These are phyloP conservation scores for Zaprionus ornatus DNA, from an alignment of 1,140 invertebrate species.

Conservation along the genomic window DNA sequence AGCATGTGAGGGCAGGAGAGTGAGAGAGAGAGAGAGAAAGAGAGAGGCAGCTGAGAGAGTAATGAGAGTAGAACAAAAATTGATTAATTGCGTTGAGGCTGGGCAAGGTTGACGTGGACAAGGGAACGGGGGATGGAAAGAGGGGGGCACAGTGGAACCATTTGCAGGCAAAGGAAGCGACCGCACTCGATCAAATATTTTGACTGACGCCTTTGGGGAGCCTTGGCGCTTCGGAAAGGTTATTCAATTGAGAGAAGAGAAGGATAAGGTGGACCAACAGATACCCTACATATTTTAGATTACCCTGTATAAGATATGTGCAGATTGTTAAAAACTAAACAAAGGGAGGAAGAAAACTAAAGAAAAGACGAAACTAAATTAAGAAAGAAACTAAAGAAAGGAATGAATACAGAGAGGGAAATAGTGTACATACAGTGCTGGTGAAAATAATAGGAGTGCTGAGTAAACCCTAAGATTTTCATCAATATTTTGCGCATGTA, in stretches of 20 bases:
- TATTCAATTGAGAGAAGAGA: background rate
- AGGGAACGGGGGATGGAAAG: background rate
- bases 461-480: too few relatives aligned
- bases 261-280: background rate
- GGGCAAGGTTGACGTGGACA: background rate
- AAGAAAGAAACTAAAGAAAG: too few relatives aligned
- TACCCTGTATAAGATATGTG: too few relatives aligned
- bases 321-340: too few relatives aligned
- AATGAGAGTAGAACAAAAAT: conserved; percentile 47
- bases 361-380: too few relatives aligned
- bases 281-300: background rate
- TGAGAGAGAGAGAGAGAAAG: background rate
- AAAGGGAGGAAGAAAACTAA: too few relatives aligned
- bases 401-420: too few relatives aligned
- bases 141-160: background rate
- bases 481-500: too few relatives aligned
- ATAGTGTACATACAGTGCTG: too few relatives aligned
- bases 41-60: background rate
- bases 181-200: conserved; percentile 72
- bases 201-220: conserved; percentile 43
- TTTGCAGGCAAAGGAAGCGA: conserved; percentile 18
- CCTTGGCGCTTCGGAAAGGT: conserved; percentile 3
- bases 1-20: conserved; percentile 19
- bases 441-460: too few relatives aligned
- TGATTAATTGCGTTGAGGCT: conserved; percentile 62